phyloP scores from a whole-genome alignment of 2,888 invertebrate species.

The Tetragnatha montana region DNA sequence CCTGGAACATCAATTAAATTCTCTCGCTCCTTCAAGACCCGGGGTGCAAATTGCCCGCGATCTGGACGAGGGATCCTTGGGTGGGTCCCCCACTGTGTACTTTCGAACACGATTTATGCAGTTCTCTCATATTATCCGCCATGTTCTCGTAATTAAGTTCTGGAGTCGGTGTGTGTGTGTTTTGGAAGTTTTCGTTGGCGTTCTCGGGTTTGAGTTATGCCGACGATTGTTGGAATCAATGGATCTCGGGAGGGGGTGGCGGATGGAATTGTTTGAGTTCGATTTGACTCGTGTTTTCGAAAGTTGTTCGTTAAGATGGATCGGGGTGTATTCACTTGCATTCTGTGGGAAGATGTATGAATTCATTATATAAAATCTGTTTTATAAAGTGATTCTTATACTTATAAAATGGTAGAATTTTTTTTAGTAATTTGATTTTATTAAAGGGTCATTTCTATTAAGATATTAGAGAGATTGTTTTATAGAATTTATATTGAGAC shows the following conservation, averaged over 20 bases:
- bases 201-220: not conserved
- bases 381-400: no score
- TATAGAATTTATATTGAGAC: no score
- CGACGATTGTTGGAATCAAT: not conserved
- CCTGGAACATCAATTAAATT: constrained; percentile 1
- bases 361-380: no score
- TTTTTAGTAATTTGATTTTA: no score
- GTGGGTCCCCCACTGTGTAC: not conserved
- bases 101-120: not conserved
- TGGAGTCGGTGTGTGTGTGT: not conserved
- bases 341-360: not conserved
- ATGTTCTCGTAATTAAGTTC: not conserved
- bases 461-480: no score
- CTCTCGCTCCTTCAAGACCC: not conserved
- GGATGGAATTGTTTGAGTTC: not conserved
- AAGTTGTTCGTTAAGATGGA: not conserved
- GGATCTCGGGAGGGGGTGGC: not conserved
- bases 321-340: not conserved
- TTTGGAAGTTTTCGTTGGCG: not conserved
- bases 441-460: no score
- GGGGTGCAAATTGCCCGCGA: not conserved
- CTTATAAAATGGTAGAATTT: no score
- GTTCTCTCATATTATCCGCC: not conserved
- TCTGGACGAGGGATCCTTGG: not conserved
- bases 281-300: not conserved